A percentile compares a stretch with the other conserved stretches of the same genome.
Conservation (phyloP, 2,797 vertebrate genomes). For the Dendrocincla fuliginosa region DNA sequence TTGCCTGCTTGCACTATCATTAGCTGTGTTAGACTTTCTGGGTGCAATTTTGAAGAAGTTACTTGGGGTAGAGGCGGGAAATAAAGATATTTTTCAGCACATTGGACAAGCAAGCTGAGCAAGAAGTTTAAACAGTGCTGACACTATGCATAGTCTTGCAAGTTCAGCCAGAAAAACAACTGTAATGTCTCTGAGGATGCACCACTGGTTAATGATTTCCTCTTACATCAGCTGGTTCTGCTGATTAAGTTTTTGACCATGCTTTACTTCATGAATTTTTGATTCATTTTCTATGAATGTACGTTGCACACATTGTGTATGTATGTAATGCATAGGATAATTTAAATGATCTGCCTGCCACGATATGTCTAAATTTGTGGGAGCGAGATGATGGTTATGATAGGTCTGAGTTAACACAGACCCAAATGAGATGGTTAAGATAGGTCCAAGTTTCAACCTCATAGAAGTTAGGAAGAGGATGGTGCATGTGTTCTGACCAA, state of each 20-base stretch:
- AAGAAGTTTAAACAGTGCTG: neutral
- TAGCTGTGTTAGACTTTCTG: neutral
- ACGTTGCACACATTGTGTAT: too few species aligned
- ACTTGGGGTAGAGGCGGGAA: neutral
- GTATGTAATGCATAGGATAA: accelerated
- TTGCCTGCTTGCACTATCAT: neutral
- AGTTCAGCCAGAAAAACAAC: neutral
- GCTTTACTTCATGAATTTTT: neutral
- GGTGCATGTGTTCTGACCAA: accelerated
- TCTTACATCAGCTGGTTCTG: neutral
- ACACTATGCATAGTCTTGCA: neutral
- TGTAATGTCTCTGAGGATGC: neutral
- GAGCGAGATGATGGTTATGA: neutral
- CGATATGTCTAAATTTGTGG: neutral
- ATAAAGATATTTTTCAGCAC: neutral
- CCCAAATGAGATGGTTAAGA: neutral
- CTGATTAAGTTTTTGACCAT: neutral
- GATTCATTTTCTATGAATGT: neutral
- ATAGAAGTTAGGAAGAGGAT: neutral
- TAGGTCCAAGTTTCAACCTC: neutral
- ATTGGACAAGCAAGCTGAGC: neutral
- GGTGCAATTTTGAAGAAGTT: neutral
- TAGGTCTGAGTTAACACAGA: neutral
- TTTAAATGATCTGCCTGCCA: neutral
- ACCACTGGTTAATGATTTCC: neutral